Percentiles rank a stretch among this genome's conserved stretches.
Conservation (phyloP, 23 tunicate genomes). For the Halocynthia roretzi region DNA sequence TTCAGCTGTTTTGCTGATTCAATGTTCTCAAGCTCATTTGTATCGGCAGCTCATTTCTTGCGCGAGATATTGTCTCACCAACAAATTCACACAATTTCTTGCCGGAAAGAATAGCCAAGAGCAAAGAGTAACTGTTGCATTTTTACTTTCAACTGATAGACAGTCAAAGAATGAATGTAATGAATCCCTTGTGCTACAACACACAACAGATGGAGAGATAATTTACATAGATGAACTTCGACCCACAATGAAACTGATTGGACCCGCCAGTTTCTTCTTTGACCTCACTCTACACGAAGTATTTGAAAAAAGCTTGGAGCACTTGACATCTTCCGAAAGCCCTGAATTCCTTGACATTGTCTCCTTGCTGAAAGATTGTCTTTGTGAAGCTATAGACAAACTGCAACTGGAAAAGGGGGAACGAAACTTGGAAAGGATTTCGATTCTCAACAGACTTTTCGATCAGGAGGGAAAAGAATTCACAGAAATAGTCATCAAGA, state of each 20-base stretch:
- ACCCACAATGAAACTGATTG: slow-evolving; percentile 19
- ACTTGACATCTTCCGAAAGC: not conserved
- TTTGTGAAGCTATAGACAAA: slow-evolving; percentile 45
- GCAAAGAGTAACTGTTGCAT: slow-evolving; percentile 10
- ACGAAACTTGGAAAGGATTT: slow-evolving; percentile 21
- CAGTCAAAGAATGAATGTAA: slow-evolving; percentile 5
- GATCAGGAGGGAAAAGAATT: slow-evolving; percentile 3
- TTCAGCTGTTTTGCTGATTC: slow-evolving; percentile 32
- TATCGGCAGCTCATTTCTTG: slow-evolving; percentile 27
- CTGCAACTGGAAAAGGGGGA: not conserved
- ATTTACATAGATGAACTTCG: slow-evolving; percentile 51
- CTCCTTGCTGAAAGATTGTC: slow-evolving; percentile 22
- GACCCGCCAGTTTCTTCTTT: slow-evolving; percentile 9
- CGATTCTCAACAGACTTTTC: slow-evolving; percentile 21
- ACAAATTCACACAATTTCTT: slow-evolving; percentile 16
- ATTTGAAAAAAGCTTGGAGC: not conserved
- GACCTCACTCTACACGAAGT: not conserved
- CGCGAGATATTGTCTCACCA: slow-evolving; percentile 27
- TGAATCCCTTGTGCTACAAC: slow-evolving; percentile 19
- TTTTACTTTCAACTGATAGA: slow-evolving; percentile 39
- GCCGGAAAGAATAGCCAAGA: not conserved
- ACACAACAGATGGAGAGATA: slow-evolving; percentile 17
- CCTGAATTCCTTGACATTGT: not conserved
- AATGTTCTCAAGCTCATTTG: slow-evolving; percentile 36
- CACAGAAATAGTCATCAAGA: not conserved